Conservation (phyloP, 2,888 invertebrate genomes). For the Plagiodera versicolora region DNA sequence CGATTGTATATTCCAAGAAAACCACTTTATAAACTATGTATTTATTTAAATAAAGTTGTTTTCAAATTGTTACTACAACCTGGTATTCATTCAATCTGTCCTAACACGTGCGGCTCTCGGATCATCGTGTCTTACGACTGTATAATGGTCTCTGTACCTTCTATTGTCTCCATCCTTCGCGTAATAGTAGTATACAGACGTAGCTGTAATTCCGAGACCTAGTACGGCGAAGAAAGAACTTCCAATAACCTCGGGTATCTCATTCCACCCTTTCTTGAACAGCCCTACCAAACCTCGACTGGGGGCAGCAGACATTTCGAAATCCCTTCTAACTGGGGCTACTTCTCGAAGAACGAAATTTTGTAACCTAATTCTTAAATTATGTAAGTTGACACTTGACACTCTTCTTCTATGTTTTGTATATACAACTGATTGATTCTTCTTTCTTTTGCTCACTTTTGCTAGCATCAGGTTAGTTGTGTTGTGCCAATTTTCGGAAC, state of each 20-base stretch:
- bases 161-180: slow-evolving; percentile 66
- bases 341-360: not conserved
- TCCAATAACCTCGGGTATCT: slow-evolving; percentile 72
- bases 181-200: slow-evolving; percentile 54
- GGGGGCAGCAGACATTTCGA: slow-evolving; percentile 28
- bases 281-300: slow-evolving; percentile 44
- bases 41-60: slow-evolving; percentile 30
- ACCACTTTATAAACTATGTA: slow-evolving; percentile 28
- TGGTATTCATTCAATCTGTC: slow-evolving; percentile 54
- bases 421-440: not conserved
- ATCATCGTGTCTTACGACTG: slow-evolving; percentile 69
- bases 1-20: slow-evolving; percentile 30
- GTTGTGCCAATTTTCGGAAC: not conserved
- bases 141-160: slow-evolving; percentile 65
- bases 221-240: slow-evolving; percentile 61
- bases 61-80: slow-evolving; percentile 12
- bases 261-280: slow-evolving; percentile 61
- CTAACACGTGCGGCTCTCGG: slow-evolving; percentile 60
- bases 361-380: not conserved
- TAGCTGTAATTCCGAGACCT: slow-evolving; percentile 58
- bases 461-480: not conserved
- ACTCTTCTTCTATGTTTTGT: not conserved
- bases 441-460: not conserved
- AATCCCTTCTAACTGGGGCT: too few relatives aligned
- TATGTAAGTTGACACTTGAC: not conserved